Percentiles rank a stretch among this genome's conserved stretches.
Evolutionary conservation across 2,888 invertebrate genomes (phyloP).

Genomic region (Yponomeuta cagnagella): DNA sequence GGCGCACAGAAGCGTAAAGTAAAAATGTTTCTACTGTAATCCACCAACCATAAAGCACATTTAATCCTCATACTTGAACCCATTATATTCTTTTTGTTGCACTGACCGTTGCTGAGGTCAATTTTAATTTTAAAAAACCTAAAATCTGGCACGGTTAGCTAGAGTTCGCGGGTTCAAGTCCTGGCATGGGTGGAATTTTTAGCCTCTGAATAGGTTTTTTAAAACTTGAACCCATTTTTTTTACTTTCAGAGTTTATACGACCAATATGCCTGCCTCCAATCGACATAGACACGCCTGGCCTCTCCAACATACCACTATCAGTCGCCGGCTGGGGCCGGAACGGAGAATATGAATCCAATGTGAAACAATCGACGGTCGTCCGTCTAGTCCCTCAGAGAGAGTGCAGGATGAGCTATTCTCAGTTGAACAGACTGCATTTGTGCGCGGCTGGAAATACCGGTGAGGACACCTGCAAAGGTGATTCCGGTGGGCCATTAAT

Average conservation of each 20-base stretch:
- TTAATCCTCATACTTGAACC: not conserved
- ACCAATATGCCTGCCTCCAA: conserved; percentile 57
- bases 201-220: too few species aligned
- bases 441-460: conserved; percentile 59
- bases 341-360: conserved; percentile 46
- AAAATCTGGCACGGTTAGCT: too few species aligned
- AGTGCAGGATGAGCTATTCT: conserved; percentile 48
- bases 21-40: too few species aligned
- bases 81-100: not conserved
- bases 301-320: conserved; percentile 49
- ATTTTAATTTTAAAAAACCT: too few species aligned
- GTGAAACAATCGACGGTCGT: conserved; percentile 60
- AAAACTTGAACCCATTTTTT: conserved; percentile 18
- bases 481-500: conserved; percentile 67
- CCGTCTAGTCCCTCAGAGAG: conserved; percentile 48
- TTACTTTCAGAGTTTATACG: conserved; percentile 52
- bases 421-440: conserved; percentile 44
- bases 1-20: too few species aligned
- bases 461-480: conserved; percentile 65
- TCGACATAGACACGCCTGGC: conserved; percentile 51
- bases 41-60: too few species aligned
- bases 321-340: conserved; percentile 63
- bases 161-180: too few species aligned
- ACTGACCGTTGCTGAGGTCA: too few species aligned
- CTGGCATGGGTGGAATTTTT: too few species aligned